Percentiles rank a stretch among this genome's conserved stretches.
Evolutionary conservation across 2,113 vertebrate species (phyloP).

Genomic region (Panthera leo): DNA sequence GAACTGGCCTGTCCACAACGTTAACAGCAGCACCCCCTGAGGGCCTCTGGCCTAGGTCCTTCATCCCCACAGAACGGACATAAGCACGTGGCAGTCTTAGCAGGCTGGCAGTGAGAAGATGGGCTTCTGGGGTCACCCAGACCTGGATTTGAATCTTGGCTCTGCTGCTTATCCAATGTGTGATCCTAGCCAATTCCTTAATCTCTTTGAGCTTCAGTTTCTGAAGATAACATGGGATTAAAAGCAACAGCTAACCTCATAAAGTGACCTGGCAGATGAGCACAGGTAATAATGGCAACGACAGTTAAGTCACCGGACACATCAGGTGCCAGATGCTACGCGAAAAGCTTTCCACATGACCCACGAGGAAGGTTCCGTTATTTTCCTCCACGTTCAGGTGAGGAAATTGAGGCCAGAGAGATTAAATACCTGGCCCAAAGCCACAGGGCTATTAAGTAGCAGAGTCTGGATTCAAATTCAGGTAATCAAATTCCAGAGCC

Average conservation of each 20-base stretch:
- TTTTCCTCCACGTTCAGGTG: background rate
- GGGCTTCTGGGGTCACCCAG: background rate
- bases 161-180: background rate
- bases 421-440: constrained; percentile 9
- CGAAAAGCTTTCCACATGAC: background rate
- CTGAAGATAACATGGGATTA: background rate
- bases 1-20: background rate
- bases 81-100: background rate
- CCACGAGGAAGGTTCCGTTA: background rate
- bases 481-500: background rate
- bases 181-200: background rate
- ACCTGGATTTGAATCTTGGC: background rate
- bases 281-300: background rate
- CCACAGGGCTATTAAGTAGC: background rate
- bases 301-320: background rate
- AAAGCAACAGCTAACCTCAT: background rate
- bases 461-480: constrained; percentile 36
- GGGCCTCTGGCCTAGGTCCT: background rate
- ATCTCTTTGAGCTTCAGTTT: constrained; percentile 45
- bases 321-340: background rate
- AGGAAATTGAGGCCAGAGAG: constrained; percentile 37
- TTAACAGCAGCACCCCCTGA: background rate
- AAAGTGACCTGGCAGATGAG: background rate
- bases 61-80: background rate
- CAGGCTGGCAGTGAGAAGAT: background rate